These are phyloP conservation scores for Acanthaster planci DNA, from an alignment of 35 echinoderm and acorn worm species.

Conservation along the genomic window DNA sequence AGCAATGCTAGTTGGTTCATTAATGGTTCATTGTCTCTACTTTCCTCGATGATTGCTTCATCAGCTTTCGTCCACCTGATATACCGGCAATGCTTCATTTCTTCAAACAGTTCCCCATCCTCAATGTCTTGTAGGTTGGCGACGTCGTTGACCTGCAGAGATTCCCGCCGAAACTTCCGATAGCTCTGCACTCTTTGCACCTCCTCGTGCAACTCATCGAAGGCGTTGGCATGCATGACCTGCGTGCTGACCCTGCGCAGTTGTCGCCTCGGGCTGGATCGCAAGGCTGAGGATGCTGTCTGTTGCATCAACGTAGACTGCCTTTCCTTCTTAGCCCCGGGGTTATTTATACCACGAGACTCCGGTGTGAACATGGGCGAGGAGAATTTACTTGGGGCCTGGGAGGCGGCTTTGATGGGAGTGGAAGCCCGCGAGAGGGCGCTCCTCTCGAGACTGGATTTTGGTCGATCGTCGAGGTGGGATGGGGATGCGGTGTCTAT, in stretches of 20 bases:
- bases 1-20: slow-evolving; percentile 52
- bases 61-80: slow-evolving; percentile 65
- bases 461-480: neutral
- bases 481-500: neutral
- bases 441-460: neutral
- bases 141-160: slow-evolving; percentile 11
- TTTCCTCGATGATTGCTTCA: slow-evolving; percentile 32
- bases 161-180: slow-evolving; percentile 35
- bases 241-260: slow-evolving; percentile 36
- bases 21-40: slow-evolving; percentile 67
- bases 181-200: slow-evolving; percentile 43
- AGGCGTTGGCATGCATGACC: neutral
- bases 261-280: neutral
- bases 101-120: slow-evolving; percentile 69
- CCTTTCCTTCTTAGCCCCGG: neutral
- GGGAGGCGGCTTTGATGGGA: neutral
- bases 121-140: slow-evolving; percentile 54
- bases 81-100: slow-evolving; percentile 77
- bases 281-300: slow-evolving; percentile 6
- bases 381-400: neutral
- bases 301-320: slow-evolving; percentile 34
- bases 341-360: slow-evolving; percentile 3
- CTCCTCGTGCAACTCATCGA: slow-evolving; percentile 55
- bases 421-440: neutral
- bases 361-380: neutral